Percentiles rank a stretch among this genome's conserved stretches.
phyloP scores from a whole-genome alignment of 2,888 invertebrate genomes.

The Chalcis sispes region DNA sequence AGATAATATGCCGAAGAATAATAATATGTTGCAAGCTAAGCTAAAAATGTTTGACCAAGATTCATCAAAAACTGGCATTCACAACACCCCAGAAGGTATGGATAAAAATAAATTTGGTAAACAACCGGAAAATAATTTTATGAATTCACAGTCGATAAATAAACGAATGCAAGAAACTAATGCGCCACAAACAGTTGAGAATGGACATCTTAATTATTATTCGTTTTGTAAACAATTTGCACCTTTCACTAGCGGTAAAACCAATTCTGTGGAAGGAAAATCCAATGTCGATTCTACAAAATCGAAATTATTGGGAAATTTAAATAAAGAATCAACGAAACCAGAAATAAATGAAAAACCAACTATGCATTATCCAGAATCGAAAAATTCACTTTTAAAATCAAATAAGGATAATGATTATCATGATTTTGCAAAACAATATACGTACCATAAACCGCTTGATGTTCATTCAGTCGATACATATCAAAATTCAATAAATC shows the following conservation, averaged over 20 bases:
- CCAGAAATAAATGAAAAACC: conserved; percentile 12
- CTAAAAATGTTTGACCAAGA: conserved; percentile 67
- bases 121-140: conserved; percentile 15
- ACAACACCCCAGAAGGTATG: conserved; percentile 11
- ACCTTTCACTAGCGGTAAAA: conserved; percentile 56
- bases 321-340: conserved; percentile 27
- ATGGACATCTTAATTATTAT: conserved; percentile 66
- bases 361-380: conserved; percentile 5
- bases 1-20: conserved; percentile 63
- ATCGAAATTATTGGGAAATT: conserved; percentile 37
- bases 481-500: conserved; percentile 31
- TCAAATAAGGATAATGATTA: not conserved
- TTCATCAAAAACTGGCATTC: conserved; percentile 1
- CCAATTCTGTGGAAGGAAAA: conserved; percentile 12
- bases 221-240: conserved; percentile 62
- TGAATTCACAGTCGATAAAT: not conserved
- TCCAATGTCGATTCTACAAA: conserved; percentile 42
- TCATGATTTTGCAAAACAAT: conserved; percentile 41
- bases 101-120: conserved; percentile 40
- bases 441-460: conserved; percentile 53
- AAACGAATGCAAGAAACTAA: conserved; percentile 33
- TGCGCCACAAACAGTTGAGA: conserved; percentile 57
- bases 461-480: conserved; percentile 49
- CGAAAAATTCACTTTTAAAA: conserved; percentile 5
- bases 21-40: conserved; percentile 65